Conservation (phyloP, 2,113 vertebrate species). For the Daboia siamensis region DNA sequence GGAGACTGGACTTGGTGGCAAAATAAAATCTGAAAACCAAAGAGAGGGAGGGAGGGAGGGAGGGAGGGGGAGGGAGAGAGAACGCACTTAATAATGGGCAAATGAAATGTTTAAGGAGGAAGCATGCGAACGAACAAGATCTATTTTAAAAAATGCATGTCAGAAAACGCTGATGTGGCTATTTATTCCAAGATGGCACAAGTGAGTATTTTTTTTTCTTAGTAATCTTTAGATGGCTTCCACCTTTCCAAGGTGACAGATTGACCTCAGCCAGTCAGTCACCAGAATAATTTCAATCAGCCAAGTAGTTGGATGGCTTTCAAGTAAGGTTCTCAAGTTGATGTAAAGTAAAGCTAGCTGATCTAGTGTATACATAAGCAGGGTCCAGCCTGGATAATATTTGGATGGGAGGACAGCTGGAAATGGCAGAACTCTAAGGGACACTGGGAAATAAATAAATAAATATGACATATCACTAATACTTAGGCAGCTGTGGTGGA, state of each 20-base stretch:
- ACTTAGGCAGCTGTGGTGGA: no score
- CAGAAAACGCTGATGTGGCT: not conserved
- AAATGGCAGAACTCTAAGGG: no score
- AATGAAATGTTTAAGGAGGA: no score
- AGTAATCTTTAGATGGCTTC: not conserved
- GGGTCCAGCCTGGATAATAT: no score
- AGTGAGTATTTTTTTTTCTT: not conserved
- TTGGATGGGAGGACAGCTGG: no score
- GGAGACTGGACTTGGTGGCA: conserved; percentile 48
- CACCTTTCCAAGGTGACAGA: not conserved
- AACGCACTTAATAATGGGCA: no score
- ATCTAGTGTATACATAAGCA: no score
- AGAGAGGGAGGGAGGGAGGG: not conserved
- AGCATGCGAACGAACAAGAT: no score
- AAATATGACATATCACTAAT: no score
- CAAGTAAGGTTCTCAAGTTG: no score
- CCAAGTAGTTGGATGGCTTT: not conserved
- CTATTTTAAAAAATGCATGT: conserved; percentile 1
- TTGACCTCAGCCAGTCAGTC: not conserved
- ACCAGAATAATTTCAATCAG: not conserved
- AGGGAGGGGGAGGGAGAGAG: not conserved
- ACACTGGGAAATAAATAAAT: no score
- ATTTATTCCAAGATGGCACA: not conserved
- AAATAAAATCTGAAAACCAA: conserved; percentile 26
- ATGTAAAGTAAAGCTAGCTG: no score